Evolutionary conservation across 2,888 invertebrate species (phyloP).

Genomic region (Elysia crispata): DNA sequence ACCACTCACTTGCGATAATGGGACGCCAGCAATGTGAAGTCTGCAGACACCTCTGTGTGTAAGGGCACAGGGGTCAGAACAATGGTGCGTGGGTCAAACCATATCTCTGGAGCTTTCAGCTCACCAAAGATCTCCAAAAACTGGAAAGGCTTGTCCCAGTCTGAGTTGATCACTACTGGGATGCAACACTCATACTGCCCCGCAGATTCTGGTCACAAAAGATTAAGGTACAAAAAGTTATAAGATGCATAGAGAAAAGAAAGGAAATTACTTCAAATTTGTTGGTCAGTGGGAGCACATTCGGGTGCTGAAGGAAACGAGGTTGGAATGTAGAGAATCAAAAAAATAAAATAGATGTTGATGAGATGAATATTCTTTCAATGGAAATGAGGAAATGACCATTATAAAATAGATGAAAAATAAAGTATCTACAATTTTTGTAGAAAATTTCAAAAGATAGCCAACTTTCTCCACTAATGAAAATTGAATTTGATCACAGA

Average conservation of each 20-base stretch:
- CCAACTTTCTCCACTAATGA: too few relatives aligned
- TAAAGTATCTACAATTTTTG: too few relatives aligned
- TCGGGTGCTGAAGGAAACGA: too few relatives aligned
- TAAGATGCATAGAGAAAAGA: not conserved
- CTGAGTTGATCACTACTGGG: slow-evolving; percentile 73
- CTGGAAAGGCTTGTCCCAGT: slow-evolving; percentile 73
- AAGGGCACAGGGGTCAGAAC: slow-evolving; percentile 76
- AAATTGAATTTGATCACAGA: too few relatives aligned
- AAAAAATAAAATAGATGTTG: too few relatives aligned
- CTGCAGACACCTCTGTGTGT: slow-evolving; percentile 67
- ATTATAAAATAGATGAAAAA: too few relatives aligned
- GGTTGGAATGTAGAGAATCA: too few relatives aligned
- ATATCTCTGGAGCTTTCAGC: slow-evolving; percentile 70
- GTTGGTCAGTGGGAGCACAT: too few relatives aligned
- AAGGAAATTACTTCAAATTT: not conserved
- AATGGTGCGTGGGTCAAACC: slow-evolving; percentile 76
- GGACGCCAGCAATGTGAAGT: slow-evolving; percentile 69
- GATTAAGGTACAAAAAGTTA: too few relatives aligned
- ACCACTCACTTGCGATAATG: slow-evolving; percentile 69
- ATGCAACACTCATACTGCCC: slow-evolving; percentile 69
- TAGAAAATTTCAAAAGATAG: too few relatives aligned
- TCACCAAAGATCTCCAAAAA: slow-evolving; percentile 71
- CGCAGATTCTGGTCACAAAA: slow-evolving; percentile 60
- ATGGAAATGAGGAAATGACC: too few relatives aligned
- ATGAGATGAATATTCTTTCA: too few relatives aligned